Conservation (phyloP, 2,797 vertebrate genomes). For the Carcharodon carcharias region DNA sequence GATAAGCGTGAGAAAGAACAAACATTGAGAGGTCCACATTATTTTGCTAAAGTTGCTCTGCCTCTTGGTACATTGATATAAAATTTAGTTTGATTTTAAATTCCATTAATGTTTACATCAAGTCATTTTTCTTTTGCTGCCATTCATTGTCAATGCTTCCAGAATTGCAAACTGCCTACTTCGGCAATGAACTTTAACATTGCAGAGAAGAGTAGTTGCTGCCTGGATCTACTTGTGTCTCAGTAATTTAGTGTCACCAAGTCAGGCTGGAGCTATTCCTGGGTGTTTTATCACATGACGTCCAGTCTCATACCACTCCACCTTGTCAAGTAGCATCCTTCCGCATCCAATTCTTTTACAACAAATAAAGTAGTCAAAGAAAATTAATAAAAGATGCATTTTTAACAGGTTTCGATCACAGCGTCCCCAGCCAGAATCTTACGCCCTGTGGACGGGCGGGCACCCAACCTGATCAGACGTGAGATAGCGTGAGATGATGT, state of each 20-base stretch:
- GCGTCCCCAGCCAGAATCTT: neutral
- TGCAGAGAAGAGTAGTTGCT: neutral
- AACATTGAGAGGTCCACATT: neutral
- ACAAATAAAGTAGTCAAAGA: neutral
- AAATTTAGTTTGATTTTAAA: neutral
- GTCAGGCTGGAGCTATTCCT: too few relatives aligned
- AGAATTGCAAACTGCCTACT: neutral
- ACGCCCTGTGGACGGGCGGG: too few relatives aligned
- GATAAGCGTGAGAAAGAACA: neutral
- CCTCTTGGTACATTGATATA: neutral
- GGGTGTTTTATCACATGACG: neutral
- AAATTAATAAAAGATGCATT: neutral
- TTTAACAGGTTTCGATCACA: too few relatives aligned
- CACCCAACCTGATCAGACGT: too few relatives aligned
- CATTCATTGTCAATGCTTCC: neutral
- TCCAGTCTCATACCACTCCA: neutral
- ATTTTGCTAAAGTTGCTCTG: neutral
- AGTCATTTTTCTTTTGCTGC: neutral
- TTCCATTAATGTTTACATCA: neutral
- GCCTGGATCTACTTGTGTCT: neutral
- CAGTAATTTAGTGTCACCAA: neutral
- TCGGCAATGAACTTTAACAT: neutral
- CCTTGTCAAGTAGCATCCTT: neutral
- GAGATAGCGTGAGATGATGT: too few relatives aligned
- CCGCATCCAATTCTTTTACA: neutral